Evolutionary conservation across 2,797 vertebrate species (phyloP).

Genomic region (Chelidonichthys spinosus): DNA sequence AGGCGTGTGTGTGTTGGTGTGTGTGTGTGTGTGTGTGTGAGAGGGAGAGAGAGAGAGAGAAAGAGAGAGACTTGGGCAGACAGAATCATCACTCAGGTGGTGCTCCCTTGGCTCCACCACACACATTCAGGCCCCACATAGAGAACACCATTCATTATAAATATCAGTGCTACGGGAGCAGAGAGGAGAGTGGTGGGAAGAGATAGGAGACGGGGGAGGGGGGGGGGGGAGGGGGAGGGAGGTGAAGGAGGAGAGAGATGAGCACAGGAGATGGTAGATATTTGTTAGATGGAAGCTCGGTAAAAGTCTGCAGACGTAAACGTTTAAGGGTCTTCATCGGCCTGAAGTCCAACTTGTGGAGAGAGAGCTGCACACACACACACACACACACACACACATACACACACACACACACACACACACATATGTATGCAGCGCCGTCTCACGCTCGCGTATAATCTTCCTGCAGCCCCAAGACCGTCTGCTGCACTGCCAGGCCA

Average conservation of each 20-base stretch:
- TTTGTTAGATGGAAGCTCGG: conserved; percentile 21
- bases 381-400: conserved; percentile 9
- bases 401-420: conserved; percentile 18
- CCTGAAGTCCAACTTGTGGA: conserved; percentile 1
- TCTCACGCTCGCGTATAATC: conserved; percentile 57
- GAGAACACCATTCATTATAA: conserved; percentile 92
- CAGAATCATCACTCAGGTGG: conserved; percentile 97
- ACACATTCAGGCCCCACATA: conserved; percentile 95
- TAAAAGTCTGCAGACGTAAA: conserved; percentile 21
- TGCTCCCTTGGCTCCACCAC: conserved; percentile 90
- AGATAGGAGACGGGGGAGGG: conserved; percentile 68
- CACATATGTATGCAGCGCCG: conserved; percentile 42
- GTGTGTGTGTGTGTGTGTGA: conserved; percentile 36
- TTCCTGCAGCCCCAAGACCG: conserved; percentile 42
- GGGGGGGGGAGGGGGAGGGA: conserved; percentile 79
- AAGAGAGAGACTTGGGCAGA: conserved; percentile 84
- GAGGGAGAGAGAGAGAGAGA: conserved; percentile 25
- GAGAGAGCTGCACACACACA: conserved; percentile 1
- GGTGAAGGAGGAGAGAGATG: conserved; percentile 33
- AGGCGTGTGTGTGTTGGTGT: conserved; percentile 87
- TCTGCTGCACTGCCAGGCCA: conserved; percentile 65
- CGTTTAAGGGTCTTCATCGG: conserved; percentile 5
- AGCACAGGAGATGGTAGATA: conserved; percentile 31
- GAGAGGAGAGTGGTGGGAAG: conserved; percentile 79
- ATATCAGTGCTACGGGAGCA: conserved; percentile 83